Conservation (phyloP, 2,888 invertebrate species). For the Ichneumon xanthorius region DNA sequence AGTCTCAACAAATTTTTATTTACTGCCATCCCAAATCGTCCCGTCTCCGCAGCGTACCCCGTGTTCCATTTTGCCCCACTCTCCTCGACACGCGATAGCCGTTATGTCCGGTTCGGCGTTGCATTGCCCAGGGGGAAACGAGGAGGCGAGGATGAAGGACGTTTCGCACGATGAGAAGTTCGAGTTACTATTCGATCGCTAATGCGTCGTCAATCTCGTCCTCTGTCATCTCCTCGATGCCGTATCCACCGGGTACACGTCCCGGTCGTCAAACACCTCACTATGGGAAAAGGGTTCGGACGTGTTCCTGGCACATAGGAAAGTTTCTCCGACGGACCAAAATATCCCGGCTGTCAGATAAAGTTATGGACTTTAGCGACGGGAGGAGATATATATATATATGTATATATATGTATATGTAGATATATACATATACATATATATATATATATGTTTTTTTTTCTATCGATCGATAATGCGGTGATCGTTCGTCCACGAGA, state of each 20-base stretch:
- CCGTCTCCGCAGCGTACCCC: no score
- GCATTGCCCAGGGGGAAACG: neutral
- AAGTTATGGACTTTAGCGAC: neutral
- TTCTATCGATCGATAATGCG: slow-evolving; percentile 18
- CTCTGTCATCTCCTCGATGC: slow-evolving; percentile 13
- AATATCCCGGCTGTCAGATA: slow-evolving; percentile 23
- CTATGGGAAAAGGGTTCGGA: slow-evolving; percentile 15
- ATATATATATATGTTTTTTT: neutral
- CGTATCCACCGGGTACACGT: neutral
- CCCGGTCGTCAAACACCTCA: neutral
- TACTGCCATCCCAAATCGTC: no score
- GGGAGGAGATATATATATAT: neutral
- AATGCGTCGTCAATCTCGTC: slow-evolving; percentile 57
- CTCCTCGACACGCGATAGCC: no score
- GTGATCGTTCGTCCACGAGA: slow-evolving; percentile 26
- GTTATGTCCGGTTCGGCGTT: no score
- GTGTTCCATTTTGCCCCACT: no score
- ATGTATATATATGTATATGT: neutral
- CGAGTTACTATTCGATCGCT: slow-evolving; percentile 41
- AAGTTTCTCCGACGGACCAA: slow-evolving; percentile 7
- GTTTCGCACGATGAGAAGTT: neutral
- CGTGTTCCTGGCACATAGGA: slow-evolving; percentile 1
- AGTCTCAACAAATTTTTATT: no score
- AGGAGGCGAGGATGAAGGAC: slow-evolving; percentile 10
- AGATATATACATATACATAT: neutral